A percentile compares a stretch with the other conserved stretches of the same genome.
Conservation (phyloP, 2,113 vertebrate species). For the Lepus timidus region DNA sequence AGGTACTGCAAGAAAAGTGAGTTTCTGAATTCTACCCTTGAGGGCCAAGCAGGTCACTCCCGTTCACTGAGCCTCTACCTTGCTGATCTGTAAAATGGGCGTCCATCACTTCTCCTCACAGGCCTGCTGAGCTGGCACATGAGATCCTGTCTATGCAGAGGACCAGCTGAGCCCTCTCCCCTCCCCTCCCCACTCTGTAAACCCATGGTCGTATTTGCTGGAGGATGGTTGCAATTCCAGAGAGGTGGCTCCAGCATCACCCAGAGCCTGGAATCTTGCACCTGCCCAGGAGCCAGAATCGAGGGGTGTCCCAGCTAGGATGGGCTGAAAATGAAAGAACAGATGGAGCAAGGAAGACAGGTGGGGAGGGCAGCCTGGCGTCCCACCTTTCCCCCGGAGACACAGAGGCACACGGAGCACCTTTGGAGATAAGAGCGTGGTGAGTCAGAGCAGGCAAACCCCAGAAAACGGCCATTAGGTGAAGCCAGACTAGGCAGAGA, state of each 20-base stretch:
- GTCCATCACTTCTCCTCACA: not conserved
- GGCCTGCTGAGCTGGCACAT: not conserved
- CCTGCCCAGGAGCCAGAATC: not conserved
- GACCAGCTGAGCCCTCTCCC: not conserved
- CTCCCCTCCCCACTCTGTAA: fast-evolving
- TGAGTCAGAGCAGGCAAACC: not conserved
- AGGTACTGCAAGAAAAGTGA: not conserved
- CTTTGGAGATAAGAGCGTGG: not conserved
- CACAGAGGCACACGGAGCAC: not conserved
- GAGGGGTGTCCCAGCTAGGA: not conserved
- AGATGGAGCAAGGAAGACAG: not conserved
- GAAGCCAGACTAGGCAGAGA: not conserved
- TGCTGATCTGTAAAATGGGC: not conserved
- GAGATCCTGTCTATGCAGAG: not conserved
- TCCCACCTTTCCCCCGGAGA: not conserved
- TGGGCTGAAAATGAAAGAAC: not conserved
- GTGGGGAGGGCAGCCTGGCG: not conserved
- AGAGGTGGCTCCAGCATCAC: not conserved
- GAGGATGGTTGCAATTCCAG: not conserved
- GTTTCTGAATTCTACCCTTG: not conserved
- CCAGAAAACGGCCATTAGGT: not conserved
- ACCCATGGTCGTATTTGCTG: not conserved
- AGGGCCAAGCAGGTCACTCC: not conserved
- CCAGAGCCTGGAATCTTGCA: not conserved
- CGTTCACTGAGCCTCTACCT: not conserved